Evolutionary conservation across 2,113 vertebrate species (phyloP), one percentile per base, ranked within the genome.

Genomic region (Motacilla alba): DNA sequence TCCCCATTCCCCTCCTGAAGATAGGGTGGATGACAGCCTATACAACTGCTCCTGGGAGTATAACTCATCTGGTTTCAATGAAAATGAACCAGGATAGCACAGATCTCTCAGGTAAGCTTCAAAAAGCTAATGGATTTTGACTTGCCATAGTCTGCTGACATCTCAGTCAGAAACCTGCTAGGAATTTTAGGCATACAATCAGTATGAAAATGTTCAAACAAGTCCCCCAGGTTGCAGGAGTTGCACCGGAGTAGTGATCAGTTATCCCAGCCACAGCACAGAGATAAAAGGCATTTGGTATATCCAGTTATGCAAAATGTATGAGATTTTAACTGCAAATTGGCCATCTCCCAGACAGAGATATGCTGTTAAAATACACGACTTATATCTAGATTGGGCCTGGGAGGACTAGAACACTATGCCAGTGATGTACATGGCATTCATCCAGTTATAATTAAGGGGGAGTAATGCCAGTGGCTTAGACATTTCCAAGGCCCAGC

Each of bases 231-330:
- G 53, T 3, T 2, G 2, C 24, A 58, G 2, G 2, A 49, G 20
- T 43, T 49, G 55, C 24, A 24, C 11, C 55, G 76, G 7, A 30
- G 19, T 7, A 70, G 49, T 14, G 13, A 50, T 30, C 44, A 77
- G 27, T 44, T 31, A 27, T 15, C 37, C 14, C 41, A 78, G 37
- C 21, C 46, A 69, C 7, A 56, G n/a, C 19, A 77, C 11, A 60
- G 21, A 63, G 21, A 19, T 66, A 39, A 37, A 62, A 72, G 43
- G 17, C 7, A 28, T 16, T 58, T 22, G 15, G 13, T 21, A 41
- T 23, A 37, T 26, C 44, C 31, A 49, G 22, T 46, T 70, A 70
- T 2, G 18, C 35, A 53, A 87, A 88, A 58, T 0, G 0, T 2
- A 9, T 35, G 20, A 63, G 33, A 83, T 68, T 63, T 46, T 67